Evolutionary conservation across 1,140 invertebrate genomes (phyloP), one percentile per base, ranked within the genome.

Genomic region (Phymorhynchus buccinoides): DNA sequence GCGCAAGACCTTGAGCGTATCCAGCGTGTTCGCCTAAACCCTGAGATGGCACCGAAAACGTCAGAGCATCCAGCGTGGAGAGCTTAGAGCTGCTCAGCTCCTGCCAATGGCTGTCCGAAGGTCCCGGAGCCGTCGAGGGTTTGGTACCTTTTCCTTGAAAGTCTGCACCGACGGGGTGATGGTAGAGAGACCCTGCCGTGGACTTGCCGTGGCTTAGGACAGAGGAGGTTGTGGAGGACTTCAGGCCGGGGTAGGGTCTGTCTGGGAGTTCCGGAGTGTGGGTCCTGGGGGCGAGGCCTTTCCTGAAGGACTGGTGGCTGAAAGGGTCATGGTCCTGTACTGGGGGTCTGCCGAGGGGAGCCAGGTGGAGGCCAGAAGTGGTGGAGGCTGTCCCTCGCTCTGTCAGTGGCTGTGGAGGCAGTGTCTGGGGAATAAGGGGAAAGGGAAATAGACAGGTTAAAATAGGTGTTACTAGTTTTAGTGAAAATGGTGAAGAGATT

Each of bases 1-100:
- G 87, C n/a, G 86, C 75, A 56, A 88, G 80, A 42, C 88, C 79
- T 80, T 87, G 88, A 0, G 90, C 88, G 71, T 89, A 88, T 2
- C 88, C 81, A 16, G 56, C 18, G n/a, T 87, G 85, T n/a, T 79
- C 80, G n/a, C 80, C 73, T 27, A 52, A 27, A 62, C 18, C 56
- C 56, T 62, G 56, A 16, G 39, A 32, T 1, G 42, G 73, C 35
- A 27, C 44, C 42, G 68, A 9, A 3, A 48, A 68, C 22, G 71
- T 62, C 41, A 44, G 77, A 52, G 73, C 68, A 18, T 71, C 56
- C 42, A 48, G 56, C 3, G 66, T 83, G 22, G 81, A 81, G 41
- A 87, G 85, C 14, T 87, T 87, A 42, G 71, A 86, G 22, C 84
- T 79, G 42, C 88, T 89, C 62, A 86, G 78, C 16, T 87, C 85